Base-by-base conservation (phyloP, 2,888 invertebrate genomes). In the Pheosia gnoma region DNA sequence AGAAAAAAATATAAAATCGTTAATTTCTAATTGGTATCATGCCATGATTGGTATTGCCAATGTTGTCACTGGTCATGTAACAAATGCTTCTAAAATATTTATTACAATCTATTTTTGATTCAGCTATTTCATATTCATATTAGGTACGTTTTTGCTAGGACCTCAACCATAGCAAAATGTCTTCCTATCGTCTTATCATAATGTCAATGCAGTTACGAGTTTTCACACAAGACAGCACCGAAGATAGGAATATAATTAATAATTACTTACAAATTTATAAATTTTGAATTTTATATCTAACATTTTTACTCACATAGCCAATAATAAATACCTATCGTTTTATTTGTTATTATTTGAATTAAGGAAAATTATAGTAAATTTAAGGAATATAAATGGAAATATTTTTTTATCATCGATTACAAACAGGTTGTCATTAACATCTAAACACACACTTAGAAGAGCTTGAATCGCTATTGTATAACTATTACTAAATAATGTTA, bases 301-400 rank as follows among this genome's bases (percentile, higher is more conserved):
- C 52, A 37, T 63, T 68, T 63, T 74, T 71, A 76, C 65, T 65
- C 76, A 66, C 62, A 56, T 71, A 74, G 41, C 38, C 11, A 38
- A 54, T 38, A 41, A 66, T 64, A 73, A 68, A 58, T 63, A 70
- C n/a, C 70, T 58, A 65, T 57, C 65, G 65, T 73, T 72, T 57
- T 76, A 74, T 66, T 73, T 71, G 74, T 74, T 74, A 75, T 59
- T 76, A 67, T 75, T 75, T 70, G 68, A 74, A 74, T 60, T 74
- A 75, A 72, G 75, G 65, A 65, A 77, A 74, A 76, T 72, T 74
- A 64, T 68, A 77, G 66, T 70, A 64, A 25, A 77, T 67, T 63
- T 78, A 77, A 77, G 68, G 59, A 67, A 72, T 60, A 61, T 70
- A 68, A 74, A 71, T 73, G 59, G 67, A 73, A 59, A 71, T 78